Evolutionary conservation across 1,140 invertebrate genomes (phyloP), one percentile per base, ranked within the genome.

Genomic region (Archivesica marissinica): DNA sequence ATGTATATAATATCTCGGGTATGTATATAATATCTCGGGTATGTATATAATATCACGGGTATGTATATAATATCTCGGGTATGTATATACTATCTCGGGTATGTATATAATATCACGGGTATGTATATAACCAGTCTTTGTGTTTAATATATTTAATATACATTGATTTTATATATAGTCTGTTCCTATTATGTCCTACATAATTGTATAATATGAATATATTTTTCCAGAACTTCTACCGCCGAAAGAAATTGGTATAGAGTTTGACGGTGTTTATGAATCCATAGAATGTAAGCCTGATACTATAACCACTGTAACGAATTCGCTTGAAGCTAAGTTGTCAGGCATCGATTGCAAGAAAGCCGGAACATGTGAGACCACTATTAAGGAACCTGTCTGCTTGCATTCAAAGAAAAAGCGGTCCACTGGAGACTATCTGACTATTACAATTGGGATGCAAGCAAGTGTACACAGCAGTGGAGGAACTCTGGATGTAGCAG

Each of bases 211-310:
- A 28, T 59, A 6, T 28, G 56, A 59, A 4, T 61, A 9, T 59
- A 59, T 9, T 15, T 35, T 28, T 35, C 3, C 74, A 76, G 74
- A 76, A 25, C 20, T 76, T 20, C n/a, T 56, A 41, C 25, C 52
- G 20, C 50, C 74, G 15, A 1, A n/a, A 0, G 23, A 56, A 25
- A 33, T 76, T 15, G 35, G 35, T n/a, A 17, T 76, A 9, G 13
- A 28, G 0, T 56, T 76, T 52, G 52, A 76, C n/a, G 39, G 78
- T 0, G 17, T 52, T 11, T 81, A 68, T n/a, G 41, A 81, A 0
- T 33, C 78, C 7, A 17, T 81, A 25, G 41, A 39, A 30, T 81
- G 78, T 44, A 81, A 39, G 9, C 1, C 4, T 0, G 13, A 33
- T 2, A 70, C 52, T 30, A 38, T 28, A 38, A 39, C 47, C 33